Conservation (phyloP, 2,797 vertebrate genomes). For the Dromococcyx pavoninus region DNA sequence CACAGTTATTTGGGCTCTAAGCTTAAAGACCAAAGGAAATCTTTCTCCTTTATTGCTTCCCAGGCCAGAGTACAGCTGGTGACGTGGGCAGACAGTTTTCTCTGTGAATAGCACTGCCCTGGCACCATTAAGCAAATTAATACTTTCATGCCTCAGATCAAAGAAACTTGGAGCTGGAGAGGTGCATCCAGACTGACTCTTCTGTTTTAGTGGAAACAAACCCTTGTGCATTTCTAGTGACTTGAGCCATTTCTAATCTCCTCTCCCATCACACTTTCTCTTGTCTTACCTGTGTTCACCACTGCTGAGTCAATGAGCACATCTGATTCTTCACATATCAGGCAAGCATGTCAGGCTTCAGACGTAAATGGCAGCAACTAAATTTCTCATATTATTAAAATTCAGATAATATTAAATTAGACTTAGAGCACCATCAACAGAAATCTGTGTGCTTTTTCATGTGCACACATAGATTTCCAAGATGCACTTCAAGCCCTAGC, state of each 20-base stretch:
- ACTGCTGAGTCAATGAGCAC: neutral
- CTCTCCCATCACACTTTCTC: neutral
- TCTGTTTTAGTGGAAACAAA: neutral
- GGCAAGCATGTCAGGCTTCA: neutral
- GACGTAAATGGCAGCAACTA: neutral
- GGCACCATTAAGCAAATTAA: neutral
- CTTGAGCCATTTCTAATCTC: neutral
- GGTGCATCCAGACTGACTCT: neutral
- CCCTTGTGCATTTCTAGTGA: rapidly evolving
- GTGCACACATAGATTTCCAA: rapidly evolving
- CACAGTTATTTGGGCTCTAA: neutral
- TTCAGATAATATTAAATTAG: neutral
- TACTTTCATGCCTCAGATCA: neutral
- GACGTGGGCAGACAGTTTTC: neutral
- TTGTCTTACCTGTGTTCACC: neutral
- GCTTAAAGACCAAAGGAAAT: neutral
- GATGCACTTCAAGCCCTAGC: neutral
- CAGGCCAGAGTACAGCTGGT: neutral
- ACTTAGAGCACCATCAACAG: neutral
- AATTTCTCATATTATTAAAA: neutral
- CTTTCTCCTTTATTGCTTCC: neutral
- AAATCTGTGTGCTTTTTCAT: neutral
- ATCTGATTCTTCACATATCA: neutral
- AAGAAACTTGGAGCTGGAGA: neutral
- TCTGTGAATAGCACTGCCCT: neutral